Conservation (phyloP, 2,888 invertebrate genomes). For the Eristalinus sepulchralis region DNA sequence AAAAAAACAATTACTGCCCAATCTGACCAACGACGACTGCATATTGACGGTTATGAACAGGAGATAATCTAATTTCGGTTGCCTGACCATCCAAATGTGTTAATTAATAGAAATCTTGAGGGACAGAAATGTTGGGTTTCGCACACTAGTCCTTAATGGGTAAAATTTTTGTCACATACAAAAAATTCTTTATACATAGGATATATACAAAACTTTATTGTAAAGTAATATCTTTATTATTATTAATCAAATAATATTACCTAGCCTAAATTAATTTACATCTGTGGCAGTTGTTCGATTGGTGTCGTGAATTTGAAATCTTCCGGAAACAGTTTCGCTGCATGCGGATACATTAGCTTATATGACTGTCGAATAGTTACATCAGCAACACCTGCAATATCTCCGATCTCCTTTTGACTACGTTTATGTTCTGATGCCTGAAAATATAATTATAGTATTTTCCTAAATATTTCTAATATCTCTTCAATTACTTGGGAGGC, state of each 20-base stretch:
- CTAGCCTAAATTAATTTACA: conserved; percentile 81
- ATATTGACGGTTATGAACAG: no score
- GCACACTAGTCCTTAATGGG: no score
- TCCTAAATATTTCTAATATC: neutral
- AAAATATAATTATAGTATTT: neutral
- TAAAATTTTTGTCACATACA: no score
- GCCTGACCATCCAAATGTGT: no score
- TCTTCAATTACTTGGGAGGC: conserved; percentile 90
- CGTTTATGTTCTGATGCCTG: conserved; percentile 97
- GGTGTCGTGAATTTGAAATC: conserved; percentile 98
- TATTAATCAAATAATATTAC: neutral
- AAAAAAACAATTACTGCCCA: no score
- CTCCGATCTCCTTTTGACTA: conserved; percentile 98
- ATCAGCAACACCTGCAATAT: conserved; percentile 98
- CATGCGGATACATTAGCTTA: conserved; percentile 97
- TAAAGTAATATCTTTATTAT: conserved; percentile 44
- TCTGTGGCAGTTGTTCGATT: conserved; percentile 95
- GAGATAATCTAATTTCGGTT: no score
- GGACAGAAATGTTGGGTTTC: no score
- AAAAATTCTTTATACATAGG: neutral
- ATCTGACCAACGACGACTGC: no score
- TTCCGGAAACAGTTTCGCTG: conserved; percentile 94
- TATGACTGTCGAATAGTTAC: conserved; percentile 98
- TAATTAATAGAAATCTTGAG: no score
- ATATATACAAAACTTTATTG: conserved; percentile 4